Percentiles rank a stretch among this genome's conserved stretches.
phyloP scores from a whole-genome alignment of 2,113 vertebrate species.

The Pogonocichla stellata region DNA sequence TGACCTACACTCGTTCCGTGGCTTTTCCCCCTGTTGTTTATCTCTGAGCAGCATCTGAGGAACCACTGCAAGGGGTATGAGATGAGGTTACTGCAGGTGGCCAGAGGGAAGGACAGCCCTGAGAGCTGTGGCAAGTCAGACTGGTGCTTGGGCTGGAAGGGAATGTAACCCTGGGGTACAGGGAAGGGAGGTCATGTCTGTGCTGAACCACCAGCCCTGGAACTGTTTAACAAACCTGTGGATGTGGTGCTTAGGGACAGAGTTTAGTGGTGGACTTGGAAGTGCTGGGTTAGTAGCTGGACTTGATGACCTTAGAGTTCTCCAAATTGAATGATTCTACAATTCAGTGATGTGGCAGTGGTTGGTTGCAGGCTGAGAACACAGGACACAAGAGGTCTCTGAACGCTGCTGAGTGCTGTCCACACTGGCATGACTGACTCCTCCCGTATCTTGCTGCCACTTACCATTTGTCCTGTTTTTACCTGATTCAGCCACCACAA shows the following conservation, averaged over 20 bases:
- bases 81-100: not conserved
- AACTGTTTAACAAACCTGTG: not conserved
- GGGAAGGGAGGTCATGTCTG: fast-evolving
- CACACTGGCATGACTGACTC: fast-evolving
- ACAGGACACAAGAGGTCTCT: not conserved
- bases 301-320: not conserved
- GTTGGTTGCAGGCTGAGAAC: not conserved
- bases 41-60: not conserved
- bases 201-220: not conserved
- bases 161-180: not conserved
- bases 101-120: not conserved
- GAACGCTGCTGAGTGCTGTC: not conserved
- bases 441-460: not conserved
- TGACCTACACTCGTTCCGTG: not conserved
- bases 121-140: not conserved
- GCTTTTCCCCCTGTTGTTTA: not conserved
- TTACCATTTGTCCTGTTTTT: not conserved
- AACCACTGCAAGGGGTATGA: not conserved
- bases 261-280: not conserved
- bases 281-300: not conserved
- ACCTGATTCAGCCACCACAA: not conserved
- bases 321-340: not conserved
- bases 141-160: not conserved
- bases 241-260: not conserved
- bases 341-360: not conserved